Percentiles rank a stretch among this genome's conserved stretches.
These are phyloP conservation scores for Conus betulinus DNA, from an alignment of 1,140 invertebrate genomes.

Conservation along the genomic window DNA sequence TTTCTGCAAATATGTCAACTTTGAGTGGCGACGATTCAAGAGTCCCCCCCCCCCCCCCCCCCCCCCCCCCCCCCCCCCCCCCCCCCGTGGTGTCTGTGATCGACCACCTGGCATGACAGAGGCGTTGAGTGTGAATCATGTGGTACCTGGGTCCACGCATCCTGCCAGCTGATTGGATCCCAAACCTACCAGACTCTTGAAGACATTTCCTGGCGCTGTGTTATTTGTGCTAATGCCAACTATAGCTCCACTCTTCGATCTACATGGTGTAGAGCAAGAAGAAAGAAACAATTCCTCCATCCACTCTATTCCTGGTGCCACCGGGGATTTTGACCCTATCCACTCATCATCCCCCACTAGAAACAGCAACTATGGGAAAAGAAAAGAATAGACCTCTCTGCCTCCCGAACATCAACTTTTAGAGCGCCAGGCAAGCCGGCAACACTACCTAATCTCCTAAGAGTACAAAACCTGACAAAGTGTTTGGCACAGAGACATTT, in stretches of 20 bases:
- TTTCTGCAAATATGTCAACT: conserved; percentile 35
- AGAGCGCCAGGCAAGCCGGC: conserved; percentile 30
- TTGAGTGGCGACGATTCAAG: conserved; percentile 32
- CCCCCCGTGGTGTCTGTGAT: conserved; percentile 43
- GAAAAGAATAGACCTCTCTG: conserved; percentile 39
- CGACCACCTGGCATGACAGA: conserved; percentile 44
- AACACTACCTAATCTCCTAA: no score
- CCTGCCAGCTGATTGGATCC: conserved; percentile 46
- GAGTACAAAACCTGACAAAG: conserved; percentile 19
- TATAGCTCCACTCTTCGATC: conserved; percentile 33
- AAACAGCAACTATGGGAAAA: conserved; percentile 1
- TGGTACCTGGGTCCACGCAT: conserved; percentile 46
- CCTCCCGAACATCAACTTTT: conserved; percentile 48
- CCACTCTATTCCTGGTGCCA: conserved; percentile 11
- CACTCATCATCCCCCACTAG: conserved; percentile 44
- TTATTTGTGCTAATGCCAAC: conserved; percentile 46
- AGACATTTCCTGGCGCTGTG: not conserved
- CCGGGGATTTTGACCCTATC: conserved; percentile 22
- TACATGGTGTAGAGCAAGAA: conserved; percentile 3
- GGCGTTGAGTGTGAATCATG: conserved; percentile 48
- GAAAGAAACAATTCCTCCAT: conserved; percentile 32
- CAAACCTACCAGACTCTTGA: conserved; percentile 38
- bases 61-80: conserved; percentile 31
- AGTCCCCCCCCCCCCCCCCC: conserved; percentile 30
- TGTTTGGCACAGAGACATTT: conserved; percentile 48